These are phyloP conservation scores for Pipistrellus pygmaeus DNA, from an alignment of 2,797 vertebrate species.

Conservation along the genomic window DNA sequence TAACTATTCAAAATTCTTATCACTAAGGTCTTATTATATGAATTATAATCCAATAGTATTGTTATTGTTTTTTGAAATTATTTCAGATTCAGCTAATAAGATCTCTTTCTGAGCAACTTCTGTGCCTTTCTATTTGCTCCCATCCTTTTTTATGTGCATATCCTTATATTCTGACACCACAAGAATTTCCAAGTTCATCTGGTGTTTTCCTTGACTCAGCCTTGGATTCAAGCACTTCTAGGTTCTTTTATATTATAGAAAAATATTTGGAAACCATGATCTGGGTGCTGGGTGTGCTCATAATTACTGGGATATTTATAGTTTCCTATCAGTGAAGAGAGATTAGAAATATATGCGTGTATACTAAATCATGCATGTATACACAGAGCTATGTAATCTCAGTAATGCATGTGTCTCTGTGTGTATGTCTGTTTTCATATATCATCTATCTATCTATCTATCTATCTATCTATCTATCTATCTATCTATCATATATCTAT, in stretches of 20 bases:
- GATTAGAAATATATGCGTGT: neutral
- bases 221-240: neutral
- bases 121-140: neutral
- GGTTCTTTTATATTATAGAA: neutral
- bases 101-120: neutral
- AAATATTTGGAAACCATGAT: neutral
- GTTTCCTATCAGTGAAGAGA: neutral
- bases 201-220: neutral
- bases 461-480: too few species aligned
- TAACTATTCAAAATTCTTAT: neutral
- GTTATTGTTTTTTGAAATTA: neutral
- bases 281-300: neutral
- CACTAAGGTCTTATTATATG: neutral
- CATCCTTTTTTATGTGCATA: neutral
- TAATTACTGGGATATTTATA: neutral
- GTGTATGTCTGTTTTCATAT: neutral
- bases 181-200: neutral
- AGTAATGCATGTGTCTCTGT: neutral
- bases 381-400: neutral
- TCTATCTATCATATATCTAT: too few species aligned
- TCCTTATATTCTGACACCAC: neutral
- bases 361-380: neutral
- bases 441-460: neutral
- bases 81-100: neutral
- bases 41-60: neutral